These are phyloP conservation scores for Odocoileus hemionus DNA, from an alignment of 2,113 vertebrate genomes.

Conservation along the genomic window DNA sequence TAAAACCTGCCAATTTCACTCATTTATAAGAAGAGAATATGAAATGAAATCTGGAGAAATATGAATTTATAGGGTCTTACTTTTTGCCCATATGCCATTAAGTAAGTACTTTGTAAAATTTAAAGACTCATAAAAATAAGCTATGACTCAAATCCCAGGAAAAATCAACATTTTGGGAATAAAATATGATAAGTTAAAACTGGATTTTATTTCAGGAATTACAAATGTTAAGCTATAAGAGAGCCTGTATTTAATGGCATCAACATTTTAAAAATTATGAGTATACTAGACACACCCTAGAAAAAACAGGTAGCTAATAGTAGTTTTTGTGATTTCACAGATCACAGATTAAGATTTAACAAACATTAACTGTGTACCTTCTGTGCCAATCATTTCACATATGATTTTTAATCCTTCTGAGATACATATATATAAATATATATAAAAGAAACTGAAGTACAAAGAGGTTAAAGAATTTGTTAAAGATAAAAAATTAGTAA, in stretches of 20 bases:
- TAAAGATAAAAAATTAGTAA: background rate
- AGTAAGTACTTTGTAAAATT: conserved; percentile 63
- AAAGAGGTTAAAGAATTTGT: background rate
- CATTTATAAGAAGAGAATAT: conserved; percentile 45
- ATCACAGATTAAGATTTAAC: conserved; percentile 28
- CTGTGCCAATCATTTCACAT: background rate
- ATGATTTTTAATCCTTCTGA: conserved; percentile 8
- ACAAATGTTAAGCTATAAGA: conserved; percentile 16
- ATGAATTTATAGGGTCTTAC: conserved; percentile 55
- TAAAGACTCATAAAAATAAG: conserved; percentile 59
- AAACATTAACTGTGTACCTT: conserved; percentile 24
- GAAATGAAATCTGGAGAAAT: conserved; percentile 56
- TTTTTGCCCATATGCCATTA: conserved; percentile 51
- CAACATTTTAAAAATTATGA: background rate
- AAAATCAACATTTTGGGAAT: background rate
- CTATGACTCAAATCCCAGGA: conserved; percentile 57
- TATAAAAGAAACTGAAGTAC: background rate
- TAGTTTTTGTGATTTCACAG: conserved; percentile 22
- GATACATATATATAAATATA: background rate
- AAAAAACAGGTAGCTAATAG: background rate
- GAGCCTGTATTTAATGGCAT: background rate
- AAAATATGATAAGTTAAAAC: conserved; percentile 32
- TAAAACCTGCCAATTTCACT: conserved; percentile 42
- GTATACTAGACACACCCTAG: background rate
- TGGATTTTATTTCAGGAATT: conserved; percentile 12